A percentile compares a stretch with the other conserved stretches of the same genome.
These are phyloP conservation scores for Mus musculus DNA, from an alignment of 2,113 vertebrate species.

Conservation along the genomic window GRCm39 chr12:118815001-118815500, in stretches of 20 bases:
- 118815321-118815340: constrained; percentile 89
- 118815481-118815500: constrained; percentile 87
- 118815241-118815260: constrained; percentile 92
- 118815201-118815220: constrained; percentile 93
- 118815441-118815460: constrained; percentile 95
- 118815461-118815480: constrained; percentile 92
- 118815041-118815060: constrained; percentile 91
- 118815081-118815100: constrained; percentile 96
- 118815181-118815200: constrained; percentile 92
- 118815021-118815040: constrained; percentile 94
- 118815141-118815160: constrained; percentile 92
- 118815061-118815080: constrained; percentile 93
- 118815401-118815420: constrained; percentile 94
- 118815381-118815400: constrained; percentile 92
- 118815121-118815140: constrained; percentile 96
- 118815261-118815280: constrained; percentile 89
- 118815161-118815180: constrained; percentile 93
- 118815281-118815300: constrained; percentile 87
- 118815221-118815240: constrained; percentile 90
- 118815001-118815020: constrained; percentile 93
- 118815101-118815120: constrained; percentile 99
- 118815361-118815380: constrained; percentile 94
- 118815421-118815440: constrained; percentile 94
- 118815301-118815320: constrained; percentile 89
- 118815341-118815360: constrained; percentile 93